phyloP scores from a whole-genome alignment of 1,140 invertebrate species.

The Scaptomyza hsui region DNA sequence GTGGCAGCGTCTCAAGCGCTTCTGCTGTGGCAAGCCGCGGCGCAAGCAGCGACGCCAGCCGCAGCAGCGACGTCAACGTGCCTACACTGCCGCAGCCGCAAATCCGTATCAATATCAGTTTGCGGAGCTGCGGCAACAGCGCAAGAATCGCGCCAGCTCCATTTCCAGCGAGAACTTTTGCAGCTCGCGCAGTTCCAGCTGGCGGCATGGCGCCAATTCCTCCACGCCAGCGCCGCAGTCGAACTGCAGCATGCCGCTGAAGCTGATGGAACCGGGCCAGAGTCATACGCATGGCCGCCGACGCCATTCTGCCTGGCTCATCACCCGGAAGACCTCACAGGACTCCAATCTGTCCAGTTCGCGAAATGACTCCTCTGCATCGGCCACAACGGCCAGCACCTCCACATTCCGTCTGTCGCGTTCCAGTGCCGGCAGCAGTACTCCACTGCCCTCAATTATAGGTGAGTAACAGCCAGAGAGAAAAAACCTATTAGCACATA shows the following conservation, averaged over 20 bases:
- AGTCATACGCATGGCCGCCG: constrained; percentile 85
- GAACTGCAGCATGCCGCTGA: constrained; percentile 90
- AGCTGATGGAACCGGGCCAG: constrained; percentile 87
- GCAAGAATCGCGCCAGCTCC: constrained; percentile 90
- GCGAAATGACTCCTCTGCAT: constrained; percentile 94
- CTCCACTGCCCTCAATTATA: constrained; percentile 76
- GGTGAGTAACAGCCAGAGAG: constrained; percentile 52
- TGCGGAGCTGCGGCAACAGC: constrained; percentile 89
- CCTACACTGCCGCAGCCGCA: constrained; percentile 82
- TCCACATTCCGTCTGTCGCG: constrained; percentile 93
- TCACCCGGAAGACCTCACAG: constrained; percentile 94
- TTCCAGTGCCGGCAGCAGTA: constrained; percentile 88
- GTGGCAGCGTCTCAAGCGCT: constrained; percentile 61
- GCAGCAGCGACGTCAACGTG: constrained; percentile 65
- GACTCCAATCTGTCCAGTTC: constrained; percentile 94
- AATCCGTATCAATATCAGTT: constrained; percentile 92
- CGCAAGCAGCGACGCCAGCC: constrained; percentile 65
- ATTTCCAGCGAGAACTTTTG: constrained; percentile 95
- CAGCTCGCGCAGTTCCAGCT: constrained; percentile 92
- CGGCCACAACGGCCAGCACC: constrained; percentile 91
- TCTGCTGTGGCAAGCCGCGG: constrained; percentile 73
- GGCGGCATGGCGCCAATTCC: constrained; percentile 89
- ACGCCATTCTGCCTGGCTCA: constrained; percentile 92
- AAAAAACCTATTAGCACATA: too few species aligned
- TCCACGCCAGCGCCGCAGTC: constrained; percentile 66